Base-by-base conservation (phyloP, 2,888 invertebrate genomes). In the Linhomoeus sp. region DNA sequence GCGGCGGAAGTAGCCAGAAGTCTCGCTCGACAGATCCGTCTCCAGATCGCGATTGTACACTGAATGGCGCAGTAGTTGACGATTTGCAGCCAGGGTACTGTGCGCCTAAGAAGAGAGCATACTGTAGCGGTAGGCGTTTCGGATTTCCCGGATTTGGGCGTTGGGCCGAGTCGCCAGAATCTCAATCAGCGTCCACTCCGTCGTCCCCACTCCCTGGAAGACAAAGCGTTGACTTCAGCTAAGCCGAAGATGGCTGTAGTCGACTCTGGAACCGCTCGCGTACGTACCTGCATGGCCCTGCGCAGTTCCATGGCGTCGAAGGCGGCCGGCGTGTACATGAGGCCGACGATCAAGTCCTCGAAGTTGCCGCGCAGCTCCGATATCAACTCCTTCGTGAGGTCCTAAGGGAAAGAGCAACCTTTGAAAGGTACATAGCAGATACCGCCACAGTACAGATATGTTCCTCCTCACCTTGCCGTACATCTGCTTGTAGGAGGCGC, bases 1-100 rank as follows among this genome's bases (percentile, higher is more conserved):
- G 46, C 87, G 76, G 66, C 81, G 80, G 70, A 92, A 90, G 62
- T 79, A 79, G 17, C 90, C 90, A 43, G 83, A 83, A 1, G 88
- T 88, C 65, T 92, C 92, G 44, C 79, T 77, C 52, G 75, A 52
- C 39, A 64, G 47, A 41, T 65, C 62, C 26, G 45, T 48, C 49
- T 65, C 64, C 42, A 64, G 50, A 14, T 62, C 62, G 23, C 50
- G 52, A 9, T 52, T 45, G 51, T 56, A 64, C 38, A 60, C 45
- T 49, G 41, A 2, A 46, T 25, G 33, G n/a, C n/a, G n/a, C n/a
- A n/a, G n/a, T n/a, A n/a, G n/a, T n/a, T n/a, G n/a, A n/a, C n/a
- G n/a, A n/a, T n/a, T n/a, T n/a, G n/a, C n/a, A n/a, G n/a, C n/a
- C n/a, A n/a, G n/a, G n/a, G n/a, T n/a, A n/a, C n/a, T n/a, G n/a